These are phyloP conservation scores for Busseola fusca DNA, from an alignment of 2,888 invertebrate genomes.

Conservation along the genomic window DNA sequence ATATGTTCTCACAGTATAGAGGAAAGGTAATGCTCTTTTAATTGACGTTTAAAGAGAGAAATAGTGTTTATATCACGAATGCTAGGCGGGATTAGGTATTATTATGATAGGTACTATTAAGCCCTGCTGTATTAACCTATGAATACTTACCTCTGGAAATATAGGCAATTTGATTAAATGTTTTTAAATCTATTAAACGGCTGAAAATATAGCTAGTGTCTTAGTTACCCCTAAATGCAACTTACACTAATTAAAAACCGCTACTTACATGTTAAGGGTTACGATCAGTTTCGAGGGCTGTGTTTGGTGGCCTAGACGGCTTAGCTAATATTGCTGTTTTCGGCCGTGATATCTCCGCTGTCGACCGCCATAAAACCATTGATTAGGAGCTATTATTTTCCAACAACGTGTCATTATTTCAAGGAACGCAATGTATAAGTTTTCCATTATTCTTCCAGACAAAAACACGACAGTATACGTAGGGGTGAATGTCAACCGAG, in stretches of 20 bases:
- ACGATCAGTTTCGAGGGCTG: conserved; percentile 13
- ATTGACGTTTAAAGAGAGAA: too few relatives aligned
- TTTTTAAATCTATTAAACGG: background rate
- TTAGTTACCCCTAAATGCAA: background rate
- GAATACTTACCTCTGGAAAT: background rate
- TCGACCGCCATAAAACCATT: conserved; percentile 65
- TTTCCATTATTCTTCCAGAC: conserved; percentile 78
- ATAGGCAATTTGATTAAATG: background rate
- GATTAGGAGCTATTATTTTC: conserved; percentile 65
- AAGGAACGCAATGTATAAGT: conserved; percentile 52
- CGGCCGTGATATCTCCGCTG: conserved; percentile 71
- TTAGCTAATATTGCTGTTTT: conserved; percentile 51
- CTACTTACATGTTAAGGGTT: conserved; percentile 1
- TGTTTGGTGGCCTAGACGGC: conserved; percentile 18
- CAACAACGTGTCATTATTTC: conserved; percentile 61
- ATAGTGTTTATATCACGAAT: too few relatives aligned
- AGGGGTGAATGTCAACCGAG: conserved; percentile 90
- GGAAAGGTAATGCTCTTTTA: too few relatives aligned
- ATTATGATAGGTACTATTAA: too few relatives aligned
- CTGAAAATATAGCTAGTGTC: background rate
- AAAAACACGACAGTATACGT: conserved; percentile 90
- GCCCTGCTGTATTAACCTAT: background rate
- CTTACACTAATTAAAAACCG: conserved; percentile 19
- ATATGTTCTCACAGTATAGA: too few relatives aligned
- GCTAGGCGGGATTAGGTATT: too few relatives aligned